phyloP scores from a whole-genome alignment of 2,113 vertebrate species.

The Nerophis lumbriciformis region DNA sequence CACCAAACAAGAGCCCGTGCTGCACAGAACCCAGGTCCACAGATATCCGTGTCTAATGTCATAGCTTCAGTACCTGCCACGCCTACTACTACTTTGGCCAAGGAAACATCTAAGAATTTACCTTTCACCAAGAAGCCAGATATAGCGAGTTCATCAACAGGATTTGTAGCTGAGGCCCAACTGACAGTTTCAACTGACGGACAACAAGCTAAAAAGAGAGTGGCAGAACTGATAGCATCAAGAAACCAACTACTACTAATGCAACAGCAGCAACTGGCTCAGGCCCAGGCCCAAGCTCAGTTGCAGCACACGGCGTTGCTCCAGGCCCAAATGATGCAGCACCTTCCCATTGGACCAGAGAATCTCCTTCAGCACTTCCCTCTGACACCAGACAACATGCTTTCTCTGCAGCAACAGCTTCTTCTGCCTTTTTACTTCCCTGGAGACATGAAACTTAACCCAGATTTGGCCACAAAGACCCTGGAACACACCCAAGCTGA shows the following conservation, averaged over 20 bases:
- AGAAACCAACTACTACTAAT: constrained; percentile 79
- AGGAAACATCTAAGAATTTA: constrained; percentile 47
- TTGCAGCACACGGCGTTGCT: constrained; percentile 91
- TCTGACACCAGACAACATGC: constrained; percentile 58
- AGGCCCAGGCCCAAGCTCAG: constrained; percentile 89
- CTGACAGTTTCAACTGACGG: constrained; percentile 70
- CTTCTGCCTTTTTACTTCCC: constrained; percentile 95
- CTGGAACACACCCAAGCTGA: constrained; percentile 74
- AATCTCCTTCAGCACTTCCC: constrained; percentile 80
- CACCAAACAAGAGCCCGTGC: constrained; percentile 96
- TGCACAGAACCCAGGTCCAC: constrained; percentile 64
- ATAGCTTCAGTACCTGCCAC: constrained; percentile 39
- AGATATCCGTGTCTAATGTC: constrained; percentile 76
- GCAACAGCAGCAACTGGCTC: constrained; percentile 70
- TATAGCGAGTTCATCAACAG: constrained; percentile 29
- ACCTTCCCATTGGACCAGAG: constrained; percentile 87
- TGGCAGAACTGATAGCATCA: constrained; percentile 86
- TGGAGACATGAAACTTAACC: constrained; percentile 90
- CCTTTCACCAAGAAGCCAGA: constrained; percentile 42
- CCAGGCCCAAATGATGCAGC: constrained; percentile 92
- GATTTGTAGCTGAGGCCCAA: constrained; percentile 41
- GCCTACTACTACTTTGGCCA: constrained; percentile 32
- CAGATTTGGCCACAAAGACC: constrained; percentile 80
- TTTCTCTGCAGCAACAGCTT: constrained; percentile 84
- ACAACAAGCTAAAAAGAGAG: constrained; percentile 81